Evolutionary conservation across 2,888 invertebrate species (phyloP), one percentile per base, ranked within the genome.

Genomic region (Eristalis intricaria): DNA sequence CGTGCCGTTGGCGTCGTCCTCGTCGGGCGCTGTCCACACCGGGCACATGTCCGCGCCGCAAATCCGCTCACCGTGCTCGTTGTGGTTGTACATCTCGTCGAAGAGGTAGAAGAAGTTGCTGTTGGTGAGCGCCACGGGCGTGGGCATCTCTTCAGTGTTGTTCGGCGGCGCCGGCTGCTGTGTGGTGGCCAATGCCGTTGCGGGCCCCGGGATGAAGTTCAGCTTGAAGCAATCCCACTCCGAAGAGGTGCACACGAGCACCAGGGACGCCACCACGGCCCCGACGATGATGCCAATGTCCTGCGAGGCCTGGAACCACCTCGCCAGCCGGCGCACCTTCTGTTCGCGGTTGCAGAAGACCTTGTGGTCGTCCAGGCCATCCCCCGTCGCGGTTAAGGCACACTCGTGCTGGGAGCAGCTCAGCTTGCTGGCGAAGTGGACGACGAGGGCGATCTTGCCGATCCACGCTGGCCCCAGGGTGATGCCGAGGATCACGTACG

Each of bases 31-130:
- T 0, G 79, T 89, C 91, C 91, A 91, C 29, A 92, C 91, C 0
- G 95, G 95, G 84, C 95, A 95, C 84, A 95, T 94, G 73, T 94
- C 94, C 4, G 94, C 94, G 0, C 95, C 95, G 88, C 95, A 95
- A n/a, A 95, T 92, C 61, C 95, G 91, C 60, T 94, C 94, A 1
- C 94, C 94, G 68, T 93, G 92, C 89, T 94, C 94, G 81, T 94
- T 94, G 38, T 93, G 92, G 89, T 94, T 94, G 90, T 94, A 95
- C 86, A 94, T 93, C 65, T 93, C 94, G 89, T 94, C 94, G 74
- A 94, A 90, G 60, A 90, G 88, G 19, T 76, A 85, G 65, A 79
- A 87, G 56, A 88, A 85, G 60, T 79, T 88, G 23, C 11, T 43
- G 74, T 76, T 38, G 71, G 64, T 43, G 19, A 87, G 35, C 3